Base-by-base conservation (phyloP, 2,113 vertebrate genomes). In the Pluvianellus socialis region DNA sequence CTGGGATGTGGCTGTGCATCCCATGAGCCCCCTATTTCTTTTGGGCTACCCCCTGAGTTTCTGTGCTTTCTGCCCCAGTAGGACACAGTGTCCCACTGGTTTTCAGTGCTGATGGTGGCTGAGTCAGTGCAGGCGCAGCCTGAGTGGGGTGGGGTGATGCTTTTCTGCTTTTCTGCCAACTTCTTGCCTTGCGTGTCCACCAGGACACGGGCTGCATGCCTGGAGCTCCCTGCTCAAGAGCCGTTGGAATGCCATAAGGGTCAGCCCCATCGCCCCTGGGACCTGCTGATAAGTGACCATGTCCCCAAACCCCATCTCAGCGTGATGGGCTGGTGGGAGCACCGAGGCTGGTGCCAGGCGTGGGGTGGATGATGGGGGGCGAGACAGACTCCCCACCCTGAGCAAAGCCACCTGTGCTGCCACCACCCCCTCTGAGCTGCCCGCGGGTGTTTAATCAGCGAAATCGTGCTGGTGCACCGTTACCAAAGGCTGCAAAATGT, bases 191-290 rank as follows among this genome's bases (percentile, higher is more conserved):
- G 40, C 0, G 0, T 16, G 35, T 35, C 44, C 1, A 2, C 8
- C 0, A 10, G 35, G 55, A 16, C 9, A 0, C 0, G 1, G 71
- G 40, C 19, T 71, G 55, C 38, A 47, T 3, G 3, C 38, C 42
- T 0, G 0, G 65, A 44, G 23, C 27, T 19, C 27, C 42, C 14
- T 1, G 1, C 50, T 53, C 6, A 0, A 0, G 1, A 23, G 42
- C 49, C 1, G 0, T 42, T 38, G 40, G 65, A 23, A 66, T 61
- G 61, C 59, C 19, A 0, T 40, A 14, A n/a, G 24, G 30, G 14
- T 73, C 4, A 1, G 30, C 12, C 47, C 35, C 38, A 2, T n/a
- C 33, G 47, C 14, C 56, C 20, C 38, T 1, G 2, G 33, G 27
- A 44, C 22, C 26, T 4, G 1, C 18, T 3, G 3, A 9, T 44